Evolutionary conservation across 2,888 invertebrate species (phyloP), one percentile per base, ranked within the genome.

Genomic region (Perdita meconis): DNA sequence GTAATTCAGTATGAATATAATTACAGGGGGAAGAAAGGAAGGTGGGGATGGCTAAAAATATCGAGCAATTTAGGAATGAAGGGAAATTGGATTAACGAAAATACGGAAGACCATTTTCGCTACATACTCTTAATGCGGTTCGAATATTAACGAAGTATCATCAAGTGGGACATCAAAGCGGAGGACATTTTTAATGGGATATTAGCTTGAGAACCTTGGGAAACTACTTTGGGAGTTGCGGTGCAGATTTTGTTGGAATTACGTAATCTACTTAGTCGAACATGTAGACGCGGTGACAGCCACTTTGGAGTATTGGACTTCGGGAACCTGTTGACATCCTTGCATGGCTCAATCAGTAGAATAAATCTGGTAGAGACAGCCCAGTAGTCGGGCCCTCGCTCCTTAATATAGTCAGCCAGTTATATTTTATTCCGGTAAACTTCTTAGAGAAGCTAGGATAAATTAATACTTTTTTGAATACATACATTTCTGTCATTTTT

Each of bases 91-190:
- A 70, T 70, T 56, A 56, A 61, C 38, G 34, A 55, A 61, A 72
- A 55, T 24, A 44, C 22, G 30, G 24, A 12, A 10, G 22, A 19
- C 1, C 22, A 10, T 10, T 61, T 30, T 34, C 40, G 61, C 38
- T 38, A 40, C 24, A 50, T 56, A 47, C 24, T 12, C 34, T 42
- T 51, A 57, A 57, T 42, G 57, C 47, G 50, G 47, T 56, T 61
- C 38, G 19, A 50, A 70, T 55, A 70, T 70, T 61, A 73, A 61
- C 55, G 70, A 40, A 61, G 44, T 61, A 47, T 2, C 30, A 22
- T 36, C 6, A 59, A 8, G 0, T n/a, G 1, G 30, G 16, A 44
- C 53, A 47, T 61, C 61, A 56, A 61, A 69, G 60, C 3, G n/a
- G 30, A 3, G 34, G 30, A 13, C 36, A 44, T 64, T 47, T 53